Conservation (phyloP, 2,888 invertebrate genomes). For the Uropetala carovei region DNA sequence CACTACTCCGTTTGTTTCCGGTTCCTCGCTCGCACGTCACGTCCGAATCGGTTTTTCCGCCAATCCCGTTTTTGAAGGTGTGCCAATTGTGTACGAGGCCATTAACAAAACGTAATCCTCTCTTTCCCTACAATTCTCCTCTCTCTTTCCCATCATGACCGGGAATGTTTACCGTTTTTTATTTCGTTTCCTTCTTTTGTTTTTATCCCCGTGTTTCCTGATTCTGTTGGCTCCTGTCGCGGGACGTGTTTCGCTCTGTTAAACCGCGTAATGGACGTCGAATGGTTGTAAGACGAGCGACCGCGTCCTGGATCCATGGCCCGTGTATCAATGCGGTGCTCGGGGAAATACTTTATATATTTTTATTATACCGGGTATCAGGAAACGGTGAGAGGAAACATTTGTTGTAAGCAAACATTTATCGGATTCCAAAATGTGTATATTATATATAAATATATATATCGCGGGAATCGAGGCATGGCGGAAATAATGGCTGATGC, state of each 20-base stretch:
- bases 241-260: slow-evolving; percentile 16
- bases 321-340: too few species aligned
- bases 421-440: too few species aligned
- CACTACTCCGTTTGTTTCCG: not conserved
- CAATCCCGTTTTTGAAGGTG: slow-evolving; percentile 18
- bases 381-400: too few species aligned
- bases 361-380: too few species aligned
- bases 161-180: not conserved
- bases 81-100: slow-evolving; percentile 28
- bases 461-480: too few species aligned
- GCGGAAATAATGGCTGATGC: too few species aligned
- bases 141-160: not conserved
- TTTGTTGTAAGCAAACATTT: too few species aligned
- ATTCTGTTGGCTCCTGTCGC: slow-evolving; percentile 4
- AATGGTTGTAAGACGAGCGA: slow-evolving; percentile 11
- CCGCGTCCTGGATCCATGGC: not conserved
- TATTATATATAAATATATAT: too few species aligned
- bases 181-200: not conserved
- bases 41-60: not conserved
- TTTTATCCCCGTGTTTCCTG: not conserved
- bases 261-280: not conserved
- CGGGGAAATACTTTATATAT: too few species aligned
- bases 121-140: not conserved
- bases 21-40: not conserved
- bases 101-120: slow-evolving; percentile 31